Evolutionary conservation across 1,140 invertebrate species (phyloP), one percentile per base, ranked within the genome.

Genomic region (Cydia strobilella): DNA sequence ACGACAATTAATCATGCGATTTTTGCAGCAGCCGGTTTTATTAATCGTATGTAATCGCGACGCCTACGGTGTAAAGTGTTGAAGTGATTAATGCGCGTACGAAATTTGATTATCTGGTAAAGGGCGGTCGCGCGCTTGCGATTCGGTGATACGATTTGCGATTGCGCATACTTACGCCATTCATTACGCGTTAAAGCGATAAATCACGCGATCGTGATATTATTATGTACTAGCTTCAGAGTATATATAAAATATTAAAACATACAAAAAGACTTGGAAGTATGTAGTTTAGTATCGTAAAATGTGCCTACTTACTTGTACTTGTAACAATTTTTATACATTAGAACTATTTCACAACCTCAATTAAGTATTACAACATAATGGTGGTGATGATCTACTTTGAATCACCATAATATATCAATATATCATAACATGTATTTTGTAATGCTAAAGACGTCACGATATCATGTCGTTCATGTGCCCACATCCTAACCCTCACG

Each of bases 11-110:
- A 89, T 90, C 86, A 87, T 83, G 75, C 80, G 80, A 80, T 84
- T 85, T 86, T 83, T 80, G 79, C 78, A 74, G 62, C 77, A 79
- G 76, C 80, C 76, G 75, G 76, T 76, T 80, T 82, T 77, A 79
- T 80, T 79, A 82, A 82, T 80, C 79, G 81, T 73, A 76, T 77
- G 80, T 81, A 84, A 84, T 81, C 77, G 79, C 74, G 76, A 75
- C 74, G 78, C 76, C 63, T 77, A 54, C 77, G 78, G 82, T 74
- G 84, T 81, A 82, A 90, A 90, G 87, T 86, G 86, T 82, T 86
- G 86, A 88, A 84, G 81, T 90, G 88, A 90, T 90, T 87, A 90
- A 89, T 89, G 84, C 74, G 74, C 80, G 81, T 84, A 83, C 85
- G 82, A 83, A 82, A 85, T 85, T 86, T 86, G 81, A 85, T 86